A percentile compares a stretch with the other conserved stretches of the same genome.
Conservation (phyloP, 2,888 invertebrate genomes). For the Drosophila mulleri region DNA sequence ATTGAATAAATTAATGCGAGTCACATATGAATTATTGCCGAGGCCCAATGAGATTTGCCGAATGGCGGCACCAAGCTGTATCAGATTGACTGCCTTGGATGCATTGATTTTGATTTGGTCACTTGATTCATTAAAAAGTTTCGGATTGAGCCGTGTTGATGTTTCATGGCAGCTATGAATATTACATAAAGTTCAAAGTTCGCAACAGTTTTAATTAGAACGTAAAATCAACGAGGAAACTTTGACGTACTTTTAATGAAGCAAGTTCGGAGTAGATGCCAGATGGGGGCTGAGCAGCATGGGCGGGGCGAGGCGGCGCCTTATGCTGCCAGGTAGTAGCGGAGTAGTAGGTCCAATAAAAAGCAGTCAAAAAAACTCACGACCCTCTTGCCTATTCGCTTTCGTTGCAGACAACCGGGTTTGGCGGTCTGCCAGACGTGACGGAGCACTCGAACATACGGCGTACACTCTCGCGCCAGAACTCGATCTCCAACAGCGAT, state of each 20-base stretch:
- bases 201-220: constrained; percentile 74
- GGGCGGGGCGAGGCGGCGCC: constrained; percentile 3
- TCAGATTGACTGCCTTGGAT: constrained; percentile 1
- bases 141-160: constrained; percentile 62
- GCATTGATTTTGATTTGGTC: constrained; percentile 65
- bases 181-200: constrained; percentile 63
- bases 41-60: constrained; percentile 32
- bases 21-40: constrained; percentile 47
- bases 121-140: constrained; percentile 77
- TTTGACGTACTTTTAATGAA: constrained; percentile 76
- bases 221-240: constrained; percentile 72
- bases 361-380: constrained; percentile 8
- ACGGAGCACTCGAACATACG: constrained; percentile 85
- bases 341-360: constrained; percentile 21
- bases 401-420: constrained; percentile 83
- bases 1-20: constrained; percentile 32
- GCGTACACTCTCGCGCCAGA: constrained; percentile 84
- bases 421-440: constrained; percentile 85
- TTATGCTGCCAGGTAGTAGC: constrained; percentile 40
- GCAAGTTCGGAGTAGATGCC: constrained; percentile 52
- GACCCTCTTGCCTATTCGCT: constrained; percentile 10
- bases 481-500: constrained; percentile 84
- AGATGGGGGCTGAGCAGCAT: background rate
- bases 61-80: constrained; percentile 3
- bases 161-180: constrained; percentile 70